Evolutionary conservation across 2,888 invertebrate genomes (phyloP).

Genomic region (Drosophila subquinaria): DNA sequence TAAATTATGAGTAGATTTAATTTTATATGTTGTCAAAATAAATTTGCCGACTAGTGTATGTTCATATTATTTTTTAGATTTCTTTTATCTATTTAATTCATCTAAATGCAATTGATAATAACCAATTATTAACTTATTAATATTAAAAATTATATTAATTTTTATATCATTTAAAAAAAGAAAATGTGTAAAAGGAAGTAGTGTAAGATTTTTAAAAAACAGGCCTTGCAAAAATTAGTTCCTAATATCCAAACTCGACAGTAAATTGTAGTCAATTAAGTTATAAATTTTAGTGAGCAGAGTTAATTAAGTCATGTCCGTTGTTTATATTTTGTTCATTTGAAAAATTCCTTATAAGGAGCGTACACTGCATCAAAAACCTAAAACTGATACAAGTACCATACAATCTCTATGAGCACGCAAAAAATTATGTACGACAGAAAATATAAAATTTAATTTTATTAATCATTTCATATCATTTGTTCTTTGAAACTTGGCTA

Average conservation of each 20-base stretch:
- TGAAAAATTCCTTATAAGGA: neutral
- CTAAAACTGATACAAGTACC: neutral
- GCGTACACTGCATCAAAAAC: too few species aligned
- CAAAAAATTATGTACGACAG: neutral
- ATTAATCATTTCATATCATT: neutral
- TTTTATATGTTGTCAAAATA: too few species aligned
- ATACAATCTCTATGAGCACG: neutral
- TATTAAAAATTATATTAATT: neutral
- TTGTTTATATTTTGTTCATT: neutral
- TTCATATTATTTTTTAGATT: neutral
- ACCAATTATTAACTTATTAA: too few species aligned
- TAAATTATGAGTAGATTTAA: too few species aligned
- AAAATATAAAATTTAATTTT: neutral
- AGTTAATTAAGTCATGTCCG: neutral
- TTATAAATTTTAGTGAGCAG: conserved; percentile 2
- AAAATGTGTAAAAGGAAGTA: too few species aligned
- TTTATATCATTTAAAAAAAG: neutral
- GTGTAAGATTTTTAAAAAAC: too few species aligned
- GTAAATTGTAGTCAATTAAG: neutral
- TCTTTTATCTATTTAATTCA: too few species aligned
- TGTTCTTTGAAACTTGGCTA: neutral
- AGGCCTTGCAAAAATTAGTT: too few species aligned
- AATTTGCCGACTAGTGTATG: too few species aligned
- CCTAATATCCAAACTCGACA: too few species aligned
- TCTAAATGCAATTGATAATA: too few species aligned